Percentiles rank a stretch among this genome's conserved stretches.
phyloP scores from a whole-genome alignment of 2,888 invertebrate genomes.

The Nasonia oneida region DNA sequence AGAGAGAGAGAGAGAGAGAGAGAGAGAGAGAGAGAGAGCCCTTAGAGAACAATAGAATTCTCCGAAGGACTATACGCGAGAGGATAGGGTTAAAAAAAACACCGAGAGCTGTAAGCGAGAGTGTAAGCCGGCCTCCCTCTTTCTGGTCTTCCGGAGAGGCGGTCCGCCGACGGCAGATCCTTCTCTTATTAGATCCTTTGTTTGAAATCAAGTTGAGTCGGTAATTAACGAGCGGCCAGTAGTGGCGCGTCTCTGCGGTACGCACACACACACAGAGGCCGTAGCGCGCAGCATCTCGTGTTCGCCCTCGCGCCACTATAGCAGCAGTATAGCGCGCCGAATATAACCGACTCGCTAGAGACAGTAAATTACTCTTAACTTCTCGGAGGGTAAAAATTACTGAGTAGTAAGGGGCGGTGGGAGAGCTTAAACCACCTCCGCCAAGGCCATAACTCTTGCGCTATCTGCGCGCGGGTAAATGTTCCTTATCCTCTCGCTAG shows the following conservation, averaged over 20 bases:
- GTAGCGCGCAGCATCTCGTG: conserved; percentile 8
- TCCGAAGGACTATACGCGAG: not conserved
- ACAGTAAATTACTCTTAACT: conserved; percentile 78
- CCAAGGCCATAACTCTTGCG: conserved; percentile 75
- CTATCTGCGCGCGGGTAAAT: conserved; percentile 75
- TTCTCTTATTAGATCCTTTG: conserved; percentile 65
- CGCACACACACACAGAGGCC: not conserved
- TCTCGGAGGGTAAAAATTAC: conserved; percentile 77
- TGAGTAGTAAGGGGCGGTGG: conserved; percentile 73
- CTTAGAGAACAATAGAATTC: not conserved
- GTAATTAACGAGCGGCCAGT: conserved; percentile 67
- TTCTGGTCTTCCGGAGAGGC: not conserved
- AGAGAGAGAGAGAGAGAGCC: not conserved
- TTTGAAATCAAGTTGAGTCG: conserved; percentile 68
- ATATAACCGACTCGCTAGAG: conserved; percentile 62
- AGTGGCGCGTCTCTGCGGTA: conserved; percentile 24
- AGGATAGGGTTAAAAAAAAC: too few relatives aligned
- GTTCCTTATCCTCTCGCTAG: conserved; percentile 67
- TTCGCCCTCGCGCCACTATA: not conserved
- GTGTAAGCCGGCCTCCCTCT: conserved; percentile 10
- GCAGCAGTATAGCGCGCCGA: conserved; percentile 3
- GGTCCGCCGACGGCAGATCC: not conserved
- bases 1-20: too few relatives aligned
- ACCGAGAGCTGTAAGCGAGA: not conserved
- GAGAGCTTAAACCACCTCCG: conserved; percentile 72